phyloP scores from a whole-genome alignment of 2,113 vertebrate species.

The Symphodus melops region DNA sequence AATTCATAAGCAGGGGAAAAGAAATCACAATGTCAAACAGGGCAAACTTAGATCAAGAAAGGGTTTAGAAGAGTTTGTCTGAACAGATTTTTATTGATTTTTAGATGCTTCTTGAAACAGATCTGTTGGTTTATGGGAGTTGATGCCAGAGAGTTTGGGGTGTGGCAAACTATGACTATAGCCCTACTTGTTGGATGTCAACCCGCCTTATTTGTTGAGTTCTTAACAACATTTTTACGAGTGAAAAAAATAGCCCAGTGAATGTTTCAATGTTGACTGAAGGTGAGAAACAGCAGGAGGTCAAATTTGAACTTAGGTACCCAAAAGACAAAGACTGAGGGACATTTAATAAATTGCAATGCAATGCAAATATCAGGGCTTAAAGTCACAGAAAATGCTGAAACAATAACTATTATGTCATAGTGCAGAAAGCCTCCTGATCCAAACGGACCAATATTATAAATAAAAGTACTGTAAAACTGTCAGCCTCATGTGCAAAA shows the following conservation, averaged over 20 bases:
- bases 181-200: background rate
- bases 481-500: background rate
- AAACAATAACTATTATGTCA: no score
- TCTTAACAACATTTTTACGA: background rate
- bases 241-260: background rate
- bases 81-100: no score
- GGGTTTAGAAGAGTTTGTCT: no score
- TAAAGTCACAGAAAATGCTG: no score
- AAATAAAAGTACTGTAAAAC: conserved; percentile 21
- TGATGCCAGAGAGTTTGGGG: no score
- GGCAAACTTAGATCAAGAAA: no score
- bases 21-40: no score
- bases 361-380: no score
- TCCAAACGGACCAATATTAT: conserved; percentile 7
- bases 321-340: background rate
- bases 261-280: conserved; percentile 1
- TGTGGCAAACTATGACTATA: no score
- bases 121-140: no score
- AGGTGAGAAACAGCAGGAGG: conserved; percentile 25
- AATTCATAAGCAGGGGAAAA: no score
- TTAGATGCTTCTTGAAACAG: no score
- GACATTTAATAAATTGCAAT: conserved; percentile 4
- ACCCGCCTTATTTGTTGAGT: background rate
- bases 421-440: background rate
- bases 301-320: conserved; percentile 7